Percentiles rank a stretch among this genome's conserved stretches.
phyloP scores from a whole-genome alignment of 2,797 vertebrate species.

The Semaprochilodus insignis region DNA sequence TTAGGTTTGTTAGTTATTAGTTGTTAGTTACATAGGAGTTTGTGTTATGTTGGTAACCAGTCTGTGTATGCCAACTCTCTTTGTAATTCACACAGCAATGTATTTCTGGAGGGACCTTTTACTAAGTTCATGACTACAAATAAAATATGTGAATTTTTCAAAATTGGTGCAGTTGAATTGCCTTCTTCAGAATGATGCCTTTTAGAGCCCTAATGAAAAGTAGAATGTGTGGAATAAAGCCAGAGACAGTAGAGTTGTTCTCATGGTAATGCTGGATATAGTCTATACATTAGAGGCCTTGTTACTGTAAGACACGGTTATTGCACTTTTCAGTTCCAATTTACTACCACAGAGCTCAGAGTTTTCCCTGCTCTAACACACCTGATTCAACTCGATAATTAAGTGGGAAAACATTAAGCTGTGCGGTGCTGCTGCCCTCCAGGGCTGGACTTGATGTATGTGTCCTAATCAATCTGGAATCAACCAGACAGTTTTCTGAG shows the following conservation, averaged over 20 bases:
- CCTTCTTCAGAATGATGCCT: no score
- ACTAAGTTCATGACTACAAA: no score
- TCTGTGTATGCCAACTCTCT: no score
- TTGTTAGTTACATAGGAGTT: no score
- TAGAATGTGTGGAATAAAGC: not conserved
- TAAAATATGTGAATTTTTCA: no score
- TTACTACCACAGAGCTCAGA: not conserved
- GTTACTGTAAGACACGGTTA: conserved; percentile 11
- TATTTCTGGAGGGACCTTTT: no score
- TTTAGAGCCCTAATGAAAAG: no score
- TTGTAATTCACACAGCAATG: no score
- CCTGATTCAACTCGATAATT: conserved; percentile 11
- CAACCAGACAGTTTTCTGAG: no score
- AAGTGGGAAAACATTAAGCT: conserved; percentile 14
- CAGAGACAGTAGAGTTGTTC: not conserved
- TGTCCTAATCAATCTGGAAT: not conserved
- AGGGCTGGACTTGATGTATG: not conserved
- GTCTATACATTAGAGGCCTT: not conserved
- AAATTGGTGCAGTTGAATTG: no score
- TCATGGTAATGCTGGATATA: not conserved
- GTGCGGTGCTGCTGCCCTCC: not conserved
- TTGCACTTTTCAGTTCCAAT: conserved; percentile 23
- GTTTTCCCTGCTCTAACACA: conserved; percentile 1
- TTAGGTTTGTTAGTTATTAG: no score
- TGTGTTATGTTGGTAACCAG: no score